Evolutionary conservation across 2,113 vertebrate genomes (phyloP).

Genomic region (Calyptomena viridis): DNA sequence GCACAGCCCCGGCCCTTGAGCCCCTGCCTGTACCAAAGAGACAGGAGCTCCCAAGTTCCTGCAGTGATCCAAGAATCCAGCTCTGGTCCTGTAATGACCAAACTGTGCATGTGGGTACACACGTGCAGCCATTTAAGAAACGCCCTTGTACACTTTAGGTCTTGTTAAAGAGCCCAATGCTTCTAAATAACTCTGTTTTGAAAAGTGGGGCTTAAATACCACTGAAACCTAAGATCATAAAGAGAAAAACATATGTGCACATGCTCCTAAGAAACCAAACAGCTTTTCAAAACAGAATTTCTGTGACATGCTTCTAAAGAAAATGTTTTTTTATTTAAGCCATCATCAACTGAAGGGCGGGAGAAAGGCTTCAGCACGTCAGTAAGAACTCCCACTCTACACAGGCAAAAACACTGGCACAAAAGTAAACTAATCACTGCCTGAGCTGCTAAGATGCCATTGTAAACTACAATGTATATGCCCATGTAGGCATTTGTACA

Average conservation of each 20-base stretch:
- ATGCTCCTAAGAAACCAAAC: neutral
- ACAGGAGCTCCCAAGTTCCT: neutral
- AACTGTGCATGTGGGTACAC: neutral
- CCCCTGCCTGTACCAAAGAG: neutral
- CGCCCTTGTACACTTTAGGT: neutral
- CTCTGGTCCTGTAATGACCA: neutral
- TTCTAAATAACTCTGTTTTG: neutral
- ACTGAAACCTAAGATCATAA: slow-evolving; percentile 3
- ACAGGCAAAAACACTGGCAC: neutral
- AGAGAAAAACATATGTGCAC: slow-evolving; percentile 24
- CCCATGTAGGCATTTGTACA: neutral
- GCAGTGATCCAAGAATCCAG: neutral
- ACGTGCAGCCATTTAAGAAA: neutral
- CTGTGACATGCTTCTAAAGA: neutral
- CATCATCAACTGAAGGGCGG: neutral
- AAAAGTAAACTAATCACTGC: neutral
- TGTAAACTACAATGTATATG: neutral
- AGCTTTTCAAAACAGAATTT: neutral
- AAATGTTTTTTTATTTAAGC: neutral
- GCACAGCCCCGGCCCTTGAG: neutral
- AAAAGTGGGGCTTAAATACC: neutral
- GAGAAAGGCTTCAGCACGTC: neutral
- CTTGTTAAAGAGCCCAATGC: neutral
- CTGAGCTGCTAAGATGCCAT: neutral
- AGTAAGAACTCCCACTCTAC: neutral